Evolutionary conservation across 2,888 invertebrate genomes (phyloP).

Genomic region (Leucania comma): DNA sequence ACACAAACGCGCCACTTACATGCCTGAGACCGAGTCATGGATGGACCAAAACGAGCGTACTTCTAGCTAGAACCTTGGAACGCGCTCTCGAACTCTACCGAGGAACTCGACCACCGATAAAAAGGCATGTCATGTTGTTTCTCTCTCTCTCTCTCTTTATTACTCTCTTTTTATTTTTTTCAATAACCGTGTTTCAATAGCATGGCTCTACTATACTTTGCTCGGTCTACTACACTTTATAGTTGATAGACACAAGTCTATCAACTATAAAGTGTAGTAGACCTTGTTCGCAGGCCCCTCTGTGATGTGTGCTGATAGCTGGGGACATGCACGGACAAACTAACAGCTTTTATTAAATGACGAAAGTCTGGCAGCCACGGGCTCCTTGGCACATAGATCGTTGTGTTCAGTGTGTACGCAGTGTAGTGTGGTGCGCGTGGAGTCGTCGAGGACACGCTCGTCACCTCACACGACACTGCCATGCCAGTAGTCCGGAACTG

Average conservation of each 20-base stretch:
- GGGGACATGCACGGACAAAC: no score
- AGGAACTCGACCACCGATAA: background rate
- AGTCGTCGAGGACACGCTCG: conserved; percentile 29
- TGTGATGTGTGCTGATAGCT: background rate
- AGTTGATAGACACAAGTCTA: background rate
- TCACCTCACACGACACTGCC: conserved; percentile 19
- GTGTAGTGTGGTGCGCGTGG: background rate
- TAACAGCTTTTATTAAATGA: no score
- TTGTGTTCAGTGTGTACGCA: background rate
- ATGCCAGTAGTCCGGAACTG: background rate
- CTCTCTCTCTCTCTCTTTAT: no score
- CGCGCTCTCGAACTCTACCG: background rate
- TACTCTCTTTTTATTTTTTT: no score
- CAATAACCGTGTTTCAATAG: no score
- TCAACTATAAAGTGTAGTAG: background rate
- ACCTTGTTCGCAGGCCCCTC: background rate
- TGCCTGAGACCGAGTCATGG: background rate
- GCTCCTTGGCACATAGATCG: background rate
- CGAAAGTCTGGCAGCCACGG: no score
- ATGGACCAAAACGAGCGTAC: no score
- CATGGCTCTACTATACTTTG: no score
- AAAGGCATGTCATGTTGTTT: no score
- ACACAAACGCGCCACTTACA: background rate
- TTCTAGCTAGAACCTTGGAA: background rate
- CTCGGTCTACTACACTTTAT: no score